Evolutionary conservation across 2,113 vertebrate genomes (phyloP), one percentile per base, ranked within the genome.

Genomic region (Mirza zaza): DNA sequence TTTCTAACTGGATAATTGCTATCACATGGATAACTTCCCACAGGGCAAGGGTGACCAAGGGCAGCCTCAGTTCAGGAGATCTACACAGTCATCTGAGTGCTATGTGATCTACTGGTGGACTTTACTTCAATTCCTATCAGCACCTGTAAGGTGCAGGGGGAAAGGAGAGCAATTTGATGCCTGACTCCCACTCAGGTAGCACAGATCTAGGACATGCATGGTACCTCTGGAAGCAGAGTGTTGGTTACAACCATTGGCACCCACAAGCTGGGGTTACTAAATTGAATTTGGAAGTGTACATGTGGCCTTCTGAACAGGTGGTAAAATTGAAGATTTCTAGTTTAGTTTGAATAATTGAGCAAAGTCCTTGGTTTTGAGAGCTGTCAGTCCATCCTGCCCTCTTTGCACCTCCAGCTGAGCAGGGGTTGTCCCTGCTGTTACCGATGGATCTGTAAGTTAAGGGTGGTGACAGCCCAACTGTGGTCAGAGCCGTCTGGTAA

Each of bases 31-130:
- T 25, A 67, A 83, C 8, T 52, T 77, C 45, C 48, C 39, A 70
- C 8, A 15, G 80, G 52, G 29, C 12, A 2, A 29, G 20, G 25
- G 68, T 2, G 14, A 86, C 57, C 42, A 65, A 52, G 12, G 45
- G 23, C 3, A 52, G 27, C 34, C 14, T 81, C 5, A 0, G 32
- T 67, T 34, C 18, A 10, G 25, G 11, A 36, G 10, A n/a, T 12
- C 14, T n/a, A 10, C 50, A 18, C 14, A 61, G n/a, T 11, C 4
- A 1, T 52, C 34, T 17, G 42, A 42, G 39, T 14, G 32, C 12
- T 15, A 6, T 1, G 0, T 4, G 0, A 32, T 63, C 34, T 42
- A 17, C 18, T 8, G 52, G 29, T 82, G 34, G 10, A 50, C 12
- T 21, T 71, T 17, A 50, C 50, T 68, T 45, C 27, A 20, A 8